Conservation (phyloP, 2,888 invertebrate species). For the Acheta domesticus region DNA sequence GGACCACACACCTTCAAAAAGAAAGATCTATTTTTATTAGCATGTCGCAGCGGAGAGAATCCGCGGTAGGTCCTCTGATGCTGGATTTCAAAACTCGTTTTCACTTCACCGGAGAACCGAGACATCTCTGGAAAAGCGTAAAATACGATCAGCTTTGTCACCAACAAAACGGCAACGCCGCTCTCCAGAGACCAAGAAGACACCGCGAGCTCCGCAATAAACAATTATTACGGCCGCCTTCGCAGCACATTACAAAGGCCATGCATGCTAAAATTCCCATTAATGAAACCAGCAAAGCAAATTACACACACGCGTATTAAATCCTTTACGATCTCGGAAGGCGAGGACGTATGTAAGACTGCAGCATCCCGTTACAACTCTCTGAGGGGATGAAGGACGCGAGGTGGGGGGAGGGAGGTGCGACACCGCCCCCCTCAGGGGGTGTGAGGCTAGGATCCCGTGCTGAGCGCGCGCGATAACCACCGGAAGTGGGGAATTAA, state of each 20-base stretch:
- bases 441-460: not conserved
- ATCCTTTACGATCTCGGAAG: slow-evolving; percentile 18
- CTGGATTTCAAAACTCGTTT: too few relatives aligned
- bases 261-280: slow-evolving; percentile 18
- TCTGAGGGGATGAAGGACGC: not conserved
- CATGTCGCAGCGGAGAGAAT: too few relatives aligned
- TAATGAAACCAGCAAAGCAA: slow-evolving; percentile 18
- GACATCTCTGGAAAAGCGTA: too few relatives aligned
- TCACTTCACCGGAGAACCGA: too few relatives aligned
- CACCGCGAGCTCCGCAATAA: not conserved
- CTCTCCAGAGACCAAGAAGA: not conserved
- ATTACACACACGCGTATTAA: not conserved
- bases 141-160: too few relatives aligned
- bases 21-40: too few relatives aligned
- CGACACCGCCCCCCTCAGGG: not conserved
- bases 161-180: not conserved
- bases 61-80: too few relatives aligned
- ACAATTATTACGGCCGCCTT: slow-evolving; percentile 7
- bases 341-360: slow-evolving; percentile 1
- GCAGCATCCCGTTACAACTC: not conserved
- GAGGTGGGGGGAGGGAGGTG: not conserved
- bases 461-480: slow-evolving; percentile 6
- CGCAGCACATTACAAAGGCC: slow-evolving; percentile 18
- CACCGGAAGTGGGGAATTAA: slow-evolving; percentile 18
- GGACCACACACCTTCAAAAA: too few relatives aligned